Evolutionary conservation across 2,797 vertebrate genomes (phyloP).

Genomic region (Hirundo rustica): DNA sequence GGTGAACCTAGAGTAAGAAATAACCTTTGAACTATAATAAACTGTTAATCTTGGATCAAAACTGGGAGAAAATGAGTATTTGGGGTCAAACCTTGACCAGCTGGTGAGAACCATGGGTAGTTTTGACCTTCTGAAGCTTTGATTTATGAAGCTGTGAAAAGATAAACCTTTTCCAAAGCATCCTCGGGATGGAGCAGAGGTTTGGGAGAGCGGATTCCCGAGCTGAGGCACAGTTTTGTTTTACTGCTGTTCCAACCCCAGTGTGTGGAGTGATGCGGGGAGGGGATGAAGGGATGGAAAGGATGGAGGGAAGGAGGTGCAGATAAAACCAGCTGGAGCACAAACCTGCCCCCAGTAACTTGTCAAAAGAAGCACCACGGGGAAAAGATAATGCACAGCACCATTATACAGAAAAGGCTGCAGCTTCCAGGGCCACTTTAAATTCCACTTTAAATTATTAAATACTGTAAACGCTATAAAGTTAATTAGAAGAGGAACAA

Average conservation of each 20-base stretch:
- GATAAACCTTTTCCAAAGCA: neutral
- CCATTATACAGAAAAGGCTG: constrained; percentile 43
- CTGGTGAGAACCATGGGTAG: neutral
- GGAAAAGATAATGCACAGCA: constrained; percentile 55
- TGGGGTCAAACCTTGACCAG: constrained; percentile 15
- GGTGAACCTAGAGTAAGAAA: neutral
- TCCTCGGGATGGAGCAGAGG: neutral
- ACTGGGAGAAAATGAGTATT: neutral
- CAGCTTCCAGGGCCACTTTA: constrained; percentile 54
- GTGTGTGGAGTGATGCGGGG: neutral
- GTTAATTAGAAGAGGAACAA: constrained; percentile 81
- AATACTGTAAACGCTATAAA: constrained; percentile 77
- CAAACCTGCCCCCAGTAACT: constrained; percentile 41
- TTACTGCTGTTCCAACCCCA: neutral
- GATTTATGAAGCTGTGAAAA: constrained; percentile 18
- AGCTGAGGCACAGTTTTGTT: neutral
- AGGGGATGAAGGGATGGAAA: neutral
- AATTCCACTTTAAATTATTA: constrained; percentile 77
- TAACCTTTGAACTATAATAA: constrained; percentile 35
- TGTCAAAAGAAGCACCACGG: constrained; percentile 42
- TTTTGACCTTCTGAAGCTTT: constrained; percentile 20
- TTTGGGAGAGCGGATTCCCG: constrained; percentile 2
- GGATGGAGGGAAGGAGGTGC: constrained; percentile 33
- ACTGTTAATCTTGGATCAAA: constrained; percentile 33
- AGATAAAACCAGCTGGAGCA: constrained; percentile 50